These are phyloP conservation scores for Lepidocolaptes lacrymiger DNA, from an alignment of 2,797 vertebrate genomes.

Conservation along the genomic window DNA sequence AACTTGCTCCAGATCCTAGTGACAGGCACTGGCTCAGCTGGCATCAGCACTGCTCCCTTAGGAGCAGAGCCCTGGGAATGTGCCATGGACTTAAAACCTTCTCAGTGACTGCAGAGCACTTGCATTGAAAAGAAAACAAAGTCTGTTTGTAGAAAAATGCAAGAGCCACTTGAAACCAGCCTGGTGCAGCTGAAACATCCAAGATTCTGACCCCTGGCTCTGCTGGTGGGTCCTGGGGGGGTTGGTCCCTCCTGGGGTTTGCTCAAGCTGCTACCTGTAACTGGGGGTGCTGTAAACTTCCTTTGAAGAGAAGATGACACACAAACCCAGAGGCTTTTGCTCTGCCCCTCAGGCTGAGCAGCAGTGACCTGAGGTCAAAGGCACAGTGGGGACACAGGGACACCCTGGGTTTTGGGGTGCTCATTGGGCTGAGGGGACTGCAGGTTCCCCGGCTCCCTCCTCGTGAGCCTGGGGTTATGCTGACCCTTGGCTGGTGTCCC, in stretches of 20 bases:
- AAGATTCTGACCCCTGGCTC: not conserved
- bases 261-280: not conserved
- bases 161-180: not conserved
- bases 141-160: not conserved
- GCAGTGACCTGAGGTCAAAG: fast-evolving
- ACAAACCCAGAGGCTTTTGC: fast-evolving
- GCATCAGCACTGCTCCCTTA: fast-evolving
- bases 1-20: fast-evolving
- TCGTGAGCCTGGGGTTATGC: fast-evolving
- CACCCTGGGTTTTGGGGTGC: not conserved
- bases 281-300: fast-evolving
- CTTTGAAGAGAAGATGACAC: not conserved
- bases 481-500: not conserved
- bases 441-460: fast-evolving
- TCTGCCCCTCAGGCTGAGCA: not conserved
- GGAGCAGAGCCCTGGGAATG: not conserved
- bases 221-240: not conserved
- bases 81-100: fast-evolving
- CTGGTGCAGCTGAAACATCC: not conserved
- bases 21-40: not conserved
- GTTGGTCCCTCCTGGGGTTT: not conserved
- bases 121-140: not conserved
- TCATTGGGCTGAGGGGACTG: fast-evolving
- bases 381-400: fast-evolving
- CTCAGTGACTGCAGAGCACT: not conserved